phyloP scores from a whole-genome alignment of 2,797 vertebrate species.

The Poecile montanus region DNA sequence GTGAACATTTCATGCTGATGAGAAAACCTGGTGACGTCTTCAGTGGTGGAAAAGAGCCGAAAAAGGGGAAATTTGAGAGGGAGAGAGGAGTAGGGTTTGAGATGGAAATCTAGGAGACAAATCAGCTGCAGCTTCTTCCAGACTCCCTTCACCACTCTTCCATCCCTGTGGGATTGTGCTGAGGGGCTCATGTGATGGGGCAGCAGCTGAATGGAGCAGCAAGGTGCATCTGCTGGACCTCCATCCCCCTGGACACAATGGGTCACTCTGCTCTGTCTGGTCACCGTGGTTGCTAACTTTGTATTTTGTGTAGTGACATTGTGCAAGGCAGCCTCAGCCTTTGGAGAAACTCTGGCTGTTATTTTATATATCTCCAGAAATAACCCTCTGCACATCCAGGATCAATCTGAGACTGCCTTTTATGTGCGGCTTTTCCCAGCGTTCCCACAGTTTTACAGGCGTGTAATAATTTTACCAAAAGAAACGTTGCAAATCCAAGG shows the following conservation, averaged over 20 bases:
- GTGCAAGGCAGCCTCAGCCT: background rate
- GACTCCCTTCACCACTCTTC: background rate
- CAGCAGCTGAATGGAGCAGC: background rate
- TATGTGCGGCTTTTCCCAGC: background rate
- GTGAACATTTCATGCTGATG: background rate
- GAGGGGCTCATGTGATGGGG: fast-evolving
- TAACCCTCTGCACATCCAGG: background rate
- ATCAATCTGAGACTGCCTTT: background rate
- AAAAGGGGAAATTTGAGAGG: background rate
- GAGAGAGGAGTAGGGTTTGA: background rate
- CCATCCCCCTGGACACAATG: background rate
- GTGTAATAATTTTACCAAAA: background rate
- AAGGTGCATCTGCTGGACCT: background rate
- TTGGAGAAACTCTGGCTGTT: background rate
- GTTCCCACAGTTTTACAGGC: background rate
- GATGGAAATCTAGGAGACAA: background rate
- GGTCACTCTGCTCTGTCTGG: background rate
- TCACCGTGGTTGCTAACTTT: fast-evolving
- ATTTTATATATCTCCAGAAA: background rate
- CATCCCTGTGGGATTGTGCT: background rate
- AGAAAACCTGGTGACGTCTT: background rate
- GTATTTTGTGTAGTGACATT: background rate
- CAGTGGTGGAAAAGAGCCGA: background rate
- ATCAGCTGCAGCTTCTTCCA: background rate
- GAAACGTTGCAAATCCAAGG: background rate